Conservation (phyloP, 2,888 invertebrate genomes). For the Morpho helenor region DNA sequence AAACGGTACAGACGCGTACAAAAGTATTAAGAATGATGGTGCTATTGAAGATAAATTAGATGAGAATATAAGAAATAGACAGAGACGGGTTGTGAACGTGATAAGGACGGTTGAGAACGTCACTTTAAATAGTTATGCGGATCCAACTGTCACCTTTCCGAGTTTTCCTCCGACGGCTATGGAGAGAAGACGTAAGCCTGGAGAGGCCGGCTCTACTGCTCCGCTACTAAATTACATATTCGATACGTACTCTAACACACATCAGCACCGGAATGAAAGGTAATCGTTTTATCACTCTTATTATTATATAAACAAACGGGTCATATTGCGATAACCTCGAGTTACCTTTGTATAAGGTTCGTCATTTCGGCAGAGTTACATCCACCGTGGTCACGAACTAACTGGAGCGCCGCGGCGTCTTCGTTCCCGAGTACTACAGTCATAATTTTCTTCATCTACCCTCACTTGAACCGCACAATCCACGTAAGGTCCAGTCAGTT, state of each 20-base stretch:
- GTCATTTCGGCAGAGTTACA: too few species aligned
- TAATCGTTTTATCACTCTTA: constrained; percentile 23
- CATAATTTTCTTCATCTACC: too few species aligned
- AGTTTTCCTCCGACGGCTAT: constrained; percentile 34
- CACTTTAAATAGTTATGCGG: constrained; percentile 33
- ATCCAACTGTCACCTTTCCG: constrained; percentile 35
- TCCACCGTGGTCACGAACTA: too few species aligned
- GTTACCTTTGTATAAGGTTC: too few species aligned
- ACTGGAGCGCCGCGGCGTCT: too few species aligned
- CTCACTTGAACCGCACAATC: too few species aligned
- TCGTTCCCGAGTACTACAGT: too few species aligned
- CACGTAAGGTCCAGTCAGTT: too few species aligned
- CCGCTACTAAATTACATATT: constrained; percentile 71
- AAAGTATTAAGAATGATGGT: constrained; percentile 30
- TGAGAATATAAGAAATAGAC: constrained; percentile 44
- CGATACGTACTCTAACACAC: constrained; percentile 67
- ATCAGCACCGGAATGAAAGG: constrained; percentile 68
- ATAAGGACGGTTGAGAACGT: constrained; percentile 37
- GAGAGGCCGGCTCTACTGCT: constrained; percentile 66
- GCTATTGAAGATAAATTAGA: constrained; percentile 38
- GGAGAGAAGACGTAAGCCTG: constrained; percentile 58
- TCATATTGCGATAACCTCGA: too few species aligned
- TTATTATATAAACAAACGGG: too few species aligned
- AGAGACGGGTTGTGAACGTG: constrained; percentile 52
- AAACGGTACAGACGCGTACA: constrained; percentile 22